Conservation (phyloP, 2,113 vertebrate genomes). For the Otis tarda region DNA sequence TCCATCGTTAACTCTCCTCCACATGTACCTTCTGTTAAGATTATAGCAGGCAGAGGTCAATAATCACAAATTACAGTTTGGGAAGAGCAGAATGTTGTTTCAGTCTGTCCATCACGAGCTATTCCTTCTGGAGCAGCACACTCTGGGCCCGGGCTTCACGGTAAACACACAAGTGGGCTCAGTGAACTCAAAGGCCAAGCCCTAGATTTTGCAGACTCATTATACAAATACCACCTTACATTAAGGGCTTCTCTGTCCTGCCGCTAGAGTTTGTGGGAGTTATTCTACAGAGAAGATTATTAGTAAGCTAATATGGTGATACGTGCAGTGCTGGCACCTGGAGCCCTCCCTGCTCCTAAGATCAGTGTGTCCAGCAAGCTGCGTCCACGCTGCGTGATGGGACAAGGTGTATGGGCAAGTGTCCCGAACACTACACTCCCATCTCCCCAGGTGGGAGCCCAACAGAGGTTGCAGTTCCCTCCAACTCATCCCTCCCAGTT, state of each 20-base stretch:
- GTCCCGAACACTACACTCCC: background rate
- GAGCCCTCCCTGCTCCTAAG: background rate
- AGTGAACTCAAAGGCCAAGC: background rate
- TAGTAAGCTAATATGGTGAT: background rate
- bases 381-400: background rate
- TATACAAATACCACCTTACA: background rate
- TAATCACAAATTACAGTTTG: background rate
- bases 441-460: background rate
- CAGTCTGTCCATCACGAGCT: background rate
- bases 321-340: background rate
- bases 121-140: background rate
- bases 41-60: background rate
- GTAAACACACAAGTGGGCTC: background rate
- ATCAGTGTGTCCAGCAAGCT: fast-evolving
- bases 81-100: background rate
- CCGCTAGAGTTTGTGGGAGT: background rate
- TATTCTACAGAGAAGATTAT: background rate
- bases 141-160: background rate
- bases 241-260: background rate
- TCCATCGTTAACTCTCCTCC: background rate
- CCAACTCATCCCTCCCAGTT: background rate
- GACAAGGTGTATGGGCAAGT: background rate
- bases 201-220: background rate
- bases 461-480: background rate
- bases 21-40: background rate